Evolutionary conservation across 2,113 vertebrate species (phyloP).

Genomic region (Ahaetulla prasina): DNA sequence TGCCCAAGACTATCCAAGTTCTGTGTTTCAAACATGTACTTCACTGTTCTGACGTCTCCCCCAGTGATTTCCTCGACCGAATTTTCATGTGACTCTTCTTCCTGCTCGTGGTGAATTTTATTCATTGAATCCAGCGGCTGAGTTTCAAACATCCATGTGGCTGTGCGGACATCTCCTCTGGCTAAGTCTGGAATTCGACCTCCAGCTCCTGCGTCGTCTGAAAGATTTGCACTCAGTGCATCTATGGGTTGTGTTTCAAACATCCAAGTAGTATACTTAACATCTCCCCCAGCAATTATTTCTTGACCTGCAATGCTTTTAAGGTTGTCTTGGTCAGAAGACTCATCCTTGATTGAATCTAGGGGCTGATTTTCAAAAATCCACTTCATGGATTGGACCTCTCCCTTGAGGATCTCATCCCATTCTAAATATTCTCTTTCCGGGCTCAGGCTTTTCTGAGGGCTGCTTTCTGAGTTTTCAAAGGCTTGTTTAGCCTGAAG

Average conservation of each 20-base stretch:
- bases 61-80: slow-evolving; percentile 70
- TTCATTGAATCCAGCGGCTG: slow-evolving; percentile 76
- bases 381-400: slow-evolving; percentile 81
- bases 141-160: slow-evolving; percentile 82
- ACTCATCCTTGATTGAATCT: slow-evolving; percentile 73
- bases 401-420: slow-evolving; percentile 81
- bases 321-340: slow-evolving; percentile 60
- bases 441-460: slow-evolving; percentile 66
- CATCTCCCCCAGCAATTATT: slow-evolving; percentile 76
- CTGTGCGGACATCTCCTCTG: slow-evolving; percentile 72
- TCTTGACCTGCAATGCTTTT: slow-evolving; percentile 73
- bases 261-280: slow-evolving; percentile 81
- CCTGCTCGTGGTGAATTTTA: slow-evolving; percentile 72
- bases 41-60: slow-evolving; percentile 78
- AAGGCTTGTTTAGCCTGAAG: slow-evolving; percentile 71
- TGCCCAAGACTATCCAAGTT: slow-evolving; percentile 75
- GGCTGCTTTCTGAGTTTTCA: slow-evolving; percentile 68
- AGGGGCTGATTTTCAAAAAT: slow-evolving; percentile 85
- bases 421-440: slow-evolving; percentile 75
- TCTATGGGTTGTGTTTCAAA: slow-evolving; percentile 84
- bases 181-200: slow-evolving; percentile 74
- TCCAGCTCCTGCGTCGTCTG: slow-evolving; percentile 52
- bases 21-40: slow-evolving; percentile 81
- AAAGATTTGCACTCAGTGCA: slow-evolving; percentile 48
- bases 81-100: slow-evolving; percentile 51